These are phyloP conservation scores for Archips crataeganus DNA, from an alignment of 2,888 invertebrate genomes.

Conservation along the genomic window DNA sequence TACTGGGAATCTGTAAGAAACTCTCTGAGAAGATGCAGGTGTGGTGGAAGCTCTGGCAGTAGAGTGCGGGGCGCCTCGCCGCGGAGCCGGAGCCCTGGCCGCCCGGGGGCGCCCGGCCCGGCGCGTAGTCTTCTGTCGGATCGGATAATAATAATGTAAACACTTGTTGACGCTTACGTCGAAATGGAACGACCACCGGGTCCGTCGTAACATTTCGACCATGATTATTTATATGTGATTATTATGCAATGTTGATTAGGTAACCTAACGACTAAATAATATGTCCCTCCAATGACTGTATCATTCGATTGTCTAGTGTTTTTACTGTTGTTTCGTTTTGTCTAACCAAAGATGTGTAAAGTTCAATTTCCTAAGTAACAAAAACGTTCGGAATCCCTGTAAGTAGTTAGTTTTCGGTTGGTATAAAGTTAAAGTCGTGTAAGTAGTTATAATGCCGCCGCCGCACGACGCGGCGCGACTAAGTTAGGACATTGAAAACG, in stretches of 20 bases:
- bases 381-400: conserved; percentile 77
- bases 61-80: conserved; percentile 49
- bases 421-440: conserved; percentile 76
- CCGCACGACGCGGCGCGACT: conserved; percentile 77
- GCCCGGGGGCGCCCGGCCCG: conserved; percentile 49
- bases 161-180: conserved; percentile 83
- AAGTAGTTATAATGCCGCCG: conserved; percentile 80
- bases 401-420: conserved; percentile 82
- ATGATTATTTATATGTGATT: conserved; percentile 81
- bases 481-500: conserved; percentile 86
- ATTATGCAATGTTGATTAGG: conserved; percentile 83
- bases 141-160: conserved; percentile 70
- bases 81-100: conserved; percentile 48
- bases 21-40: conserved; percentile 95
- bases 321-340: conserved; percentile 79
- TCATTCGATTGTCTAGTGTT: conserved; percentile 80
- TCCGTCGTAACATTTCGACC: conserved; percentile 78
- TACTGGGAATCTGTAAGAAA: conserved; percentile 95
- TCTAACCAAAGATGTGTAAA: conserved; percentile 82
- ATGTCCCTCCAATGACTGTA: conserved; percentile 85
- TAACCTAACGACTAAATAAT: conserved; percentile 80
- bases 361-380: conserved; percentile 70
- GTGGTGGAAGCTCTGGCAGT: conserved; percentile 94
- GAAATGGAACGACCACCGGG: conserved; percentile 75
- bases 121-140: conserved; percentile 42